A percentile compares a stretch with the other conserved stretches of the same genome.
These are phyloP conservation scores for Hyalella azteca DNA, from an alignment of 2,888 invertebrate species.

Conservation along the genomic window DNA sequence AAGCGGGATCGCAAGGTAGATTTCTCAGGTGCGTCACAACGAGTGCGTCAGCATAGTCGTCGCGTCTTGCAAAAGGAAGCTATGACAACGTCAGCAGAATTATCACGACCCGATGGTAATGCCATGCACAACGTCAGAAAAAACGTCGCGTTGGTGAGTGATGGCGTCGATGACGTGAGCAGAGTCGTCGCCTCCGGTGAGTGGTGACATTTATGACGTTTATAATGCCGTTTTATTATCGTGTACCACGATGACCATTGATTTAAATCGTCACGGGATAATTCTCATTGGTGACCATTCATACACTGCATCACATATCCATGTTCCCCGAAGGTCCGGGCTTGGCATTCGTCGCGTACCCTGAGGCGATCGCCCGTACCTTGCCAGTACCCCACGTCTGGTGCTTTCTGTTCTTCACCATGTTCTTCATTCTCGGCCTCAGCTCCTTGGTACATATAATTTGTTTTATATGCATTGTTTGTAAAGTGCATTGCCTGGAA, in stretches of 20 bases:
- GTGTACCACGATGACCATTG: background rate
- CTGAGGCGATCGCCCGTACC: slow-evolving; percentile 44
- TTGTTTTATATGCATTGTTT: too few species aligned
- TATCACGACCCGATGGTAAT: too few species aligned
- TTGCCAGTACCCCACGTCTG: slow-evolving; percentile 60
- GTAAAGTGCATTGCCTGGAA: too few species aligned
- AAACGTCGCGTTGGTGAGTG: too few species aligned
- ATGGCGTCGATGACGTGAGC: background rate
- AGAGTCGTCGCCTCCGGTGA: background rate
- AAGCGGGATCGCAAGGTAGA: too few species aligned
- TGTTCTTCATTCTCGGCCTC: slow-evolving; percentile 59
- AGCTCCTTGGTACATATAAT: slow-evolving; percentile 59
- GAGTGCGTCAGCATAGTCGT: too few species aligned
- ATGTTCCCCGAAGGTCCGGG: slow-evolving; percentile 16
- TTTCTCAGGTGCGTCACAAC: too few species aligned
- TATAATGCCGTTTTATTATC: background rate
- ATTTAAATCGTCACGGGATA: background rate
- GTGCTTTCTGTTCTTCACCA: slow-evolving; percentile 60
- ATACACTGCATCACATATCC: background rate
- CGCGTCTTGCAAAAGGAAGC: too few species aligned
- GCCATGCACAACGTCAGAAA: too few species aligned
- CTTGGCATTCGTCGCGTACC: slow-evolving; percentile 34
- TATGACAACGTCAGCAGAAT: too few species aligned
- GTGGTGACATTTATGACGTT: background rate
- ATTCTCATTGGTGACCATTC: background rate